phyloP scores from a whole-genome alignment of 2,113 vertebrate species.

The Illadopsis cleaveri region DNA sequence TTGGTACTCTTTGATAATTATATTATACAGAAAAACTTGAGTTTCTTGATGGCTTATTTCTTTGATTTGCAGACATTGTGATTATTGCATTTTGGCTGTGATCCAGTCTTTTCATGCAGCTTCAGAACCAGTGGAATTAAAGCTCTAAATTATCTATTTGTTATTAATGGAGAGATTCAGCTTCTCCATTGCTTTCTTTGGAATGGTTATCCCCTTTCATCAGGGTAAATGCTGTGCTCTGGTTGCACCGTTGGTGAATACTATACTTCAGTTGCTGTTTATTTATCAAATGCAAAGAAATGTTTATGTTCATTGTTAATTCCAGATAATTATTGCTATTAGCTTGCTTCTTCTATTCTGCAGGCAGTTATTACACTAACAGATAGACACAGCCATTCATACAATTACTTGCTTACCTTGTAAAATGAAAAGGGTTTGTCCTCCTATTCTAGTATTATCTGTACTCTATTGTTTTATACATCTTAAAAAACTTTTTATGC shows the following conservation, averaged over 20 bases:
- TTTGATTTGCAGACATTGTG: conserved; percentile 39
- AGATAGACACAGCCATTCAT: not conserved
- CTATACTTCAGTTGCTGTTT: not conserved
- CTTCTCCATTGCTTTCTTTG: not conserved
- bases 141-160: not conserved
- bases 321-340: conserved; percentile 51
- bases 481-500: not conserved
- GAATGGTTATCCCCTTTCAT: not conserved
- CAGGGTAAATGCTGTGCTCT: not conserved
- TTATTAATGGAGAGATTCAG: not conserved
- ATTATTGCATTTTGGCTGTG: conserved; percentile 50
- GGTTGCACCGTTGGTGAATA: not conserved
- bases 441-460: not conserved
- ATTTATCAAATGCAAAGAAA: not conserved
- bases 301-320: conserved; percentile 16
- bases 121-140: conserved; percentile 36
- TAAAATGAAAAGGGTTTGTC: conserved; percentile 27
- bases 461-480: not conserved
- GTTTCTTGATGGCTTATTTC: conserved; percentile 26
- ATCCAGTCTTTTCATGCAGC: conserved; percentile 20
- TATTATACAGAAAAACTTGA: not conserved
- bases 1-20: not conserved
- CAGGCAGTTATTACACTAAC: conserved; percentile 22
- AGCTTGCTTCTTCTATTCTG: conserved; percentile 3
- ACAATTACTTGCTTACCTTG: conserved; percentile 19